These are phyloP conservation scores for Dipodomys spectabilis DNA, from an alignment of 2,113 vertebrate genomes.

Conservation along the genomic window DNA sequence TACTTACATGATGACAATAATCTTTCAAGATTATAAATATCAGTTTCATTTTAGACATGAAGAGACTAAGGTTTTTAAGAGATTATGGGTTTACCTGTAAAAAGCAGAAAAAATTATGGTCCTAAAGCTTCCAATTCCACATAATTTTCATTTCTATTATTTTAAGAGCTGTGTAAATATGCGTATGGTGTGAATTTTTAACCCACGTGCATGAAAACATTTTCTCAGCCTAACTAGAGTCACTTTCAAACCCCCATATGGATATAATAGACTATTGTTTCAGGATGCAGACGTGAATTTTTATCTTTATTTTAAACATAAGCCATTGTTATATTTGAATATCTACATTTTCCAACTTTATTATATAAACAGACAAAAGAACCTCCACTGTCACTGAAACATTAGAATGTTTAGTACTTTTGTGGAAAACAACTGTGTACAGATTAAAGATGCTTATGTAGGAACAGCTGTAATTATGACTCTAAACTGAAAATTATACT, in stretches of 20 bases:
- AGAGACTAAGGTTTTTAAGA: not conserved
- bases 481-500: not conserved
- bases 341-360: not conserved
- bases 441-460: not conserved
- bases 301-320: not conserved
- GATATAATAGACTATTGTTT: not conserved
- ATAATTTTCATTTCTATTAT: not conserved
- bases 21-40: not conserved
- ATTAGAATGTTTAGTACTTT: not conserved
- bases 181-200: not conserved
- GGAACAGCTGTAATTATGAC: not conserved
- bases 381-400: not conserved
- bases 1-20: not conserved
- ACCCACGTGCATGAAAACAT: not conserved
- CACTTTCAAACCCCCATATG: not conserved
- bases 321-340: not conserved
- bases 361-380: not conserved
- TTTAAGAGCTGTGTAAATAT: not conserved
- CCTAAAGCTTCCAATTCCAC: not conserved
- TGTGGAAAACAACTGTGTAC: not conserved
- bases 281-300: not conserved
- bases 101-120: not conserved
- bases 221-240: constrained; percentile 5
- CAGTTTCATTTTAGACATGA: constrained; percentile 11
- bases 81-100: not conserved